Base-by-base conservation (phyloP, 1,140 invertebrate genomes). In the Calephelis virginiensis region DNA sequence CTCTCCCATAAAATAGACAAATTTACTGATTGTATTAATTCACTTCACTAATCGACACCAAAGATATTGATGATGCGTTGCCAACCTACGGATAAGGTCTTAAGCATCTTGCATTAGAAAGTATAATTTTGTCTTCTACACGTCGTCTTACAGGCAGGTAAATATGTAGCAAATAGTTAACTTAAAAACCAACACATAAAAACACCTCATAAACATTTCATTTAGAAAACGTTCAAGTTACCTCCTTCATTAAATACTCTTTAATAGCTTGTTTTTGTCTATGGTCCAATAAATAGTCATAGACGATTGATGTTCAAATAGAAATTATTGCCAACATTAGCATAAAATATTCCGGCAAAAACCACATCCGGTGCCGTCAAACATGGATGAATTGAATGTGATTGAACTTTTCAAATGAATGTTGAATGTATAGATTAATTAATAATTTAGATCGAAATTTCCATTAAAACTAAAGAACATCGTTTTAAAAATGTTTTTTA, bases 301-400 rank as follows among this genome's bases (percentile, higher is more conserved):
- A 56, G 50, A 56, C 50, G 50, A 56, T 56, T 56, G 50, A 56
- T 56, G 50, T 56, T 56, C 50, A 28, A 28, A 56, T 56, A 56
- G 50, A 56, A 56, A 37, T 28, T 56, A 56, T 56, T 56, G 50
- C 50, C 50, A 56, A 56, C 14, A 56, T 56, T 56, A 56, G 50
- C 50, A 56, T 56, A 56, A 56, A 56, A 56, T 56, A 56, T 56
- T 56, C 50, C 50, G 50, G 50, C 50, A 56, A 56, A 56, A 56
- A 56, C 53, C 53, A 56, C 53, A 56, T 56, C 53, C 53, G 53
- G 17, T 56, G 53, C 53, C 53, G 8, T 56, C 53, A 56, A 56
- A 56, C 53, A 56, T 56, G 53, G 53, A 28, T 37, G 53, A 56
- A 56, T 56, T 17, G 53, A 56, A 12, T 56, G 28, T 56, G 53